Percentiles rank a stretch among this genome's conserved stretches.
phyloP scores from a whole-genome alignment of 2,113 vertebrate genomes.

The Tragulus kanchil region DNA sequence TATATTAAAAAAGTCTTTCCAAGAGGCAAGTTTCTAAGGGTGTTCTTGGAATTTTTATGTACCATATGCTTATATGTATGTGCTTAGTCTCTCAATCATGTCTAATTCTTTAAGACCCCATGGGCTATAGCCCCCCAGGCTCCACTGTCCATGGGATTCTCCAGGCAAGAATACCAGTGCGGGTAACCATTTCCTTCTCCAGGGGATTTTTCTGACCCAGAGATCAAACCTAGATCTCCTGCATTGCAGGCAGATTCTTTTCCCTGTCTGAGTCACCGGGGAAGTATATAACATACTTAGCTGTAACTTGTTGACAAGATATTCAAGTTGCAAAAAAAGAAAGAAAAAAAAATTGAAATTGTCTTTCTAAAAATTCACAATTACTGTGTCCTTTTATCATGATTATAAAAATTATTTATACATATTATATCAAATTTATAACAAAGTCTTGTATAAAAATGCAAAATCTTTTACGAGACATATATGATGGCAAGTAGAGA shows the following conservation, averaged over 20 bases:
- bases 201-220: not conserved
- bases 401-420: not conserved
- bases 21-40: not conserved
- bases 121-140: not conserved
- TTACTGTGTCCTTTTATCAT: not conserved
- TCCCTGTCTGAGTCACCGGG: not conserved
- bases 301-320: not conserved
- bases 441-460: not conserved
- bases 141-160: not conserved
- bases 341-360: not conserved
- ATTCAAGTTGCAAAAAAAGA: not conserved
- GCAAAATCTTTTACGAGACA: not conserved
- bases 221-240: not conserved
- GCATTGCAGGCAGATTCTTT: not conserved
- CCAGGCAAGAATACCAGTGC: not conserved
- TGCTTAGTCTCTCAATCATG: no score
- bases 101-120: not conserved
- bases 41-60: not conserved
- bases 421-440: not conserved
- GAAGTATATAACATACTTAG: not conserved
- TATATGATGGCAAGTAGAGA: not conserved
- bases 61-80: no score
- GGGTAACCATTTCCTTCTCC: not conserved
- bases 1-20: not conserved
- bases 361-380: not conserved